Conservation (phyloP, 2,888 invertebrate genomes). For the Yponomeuta evonymella region DNA sequence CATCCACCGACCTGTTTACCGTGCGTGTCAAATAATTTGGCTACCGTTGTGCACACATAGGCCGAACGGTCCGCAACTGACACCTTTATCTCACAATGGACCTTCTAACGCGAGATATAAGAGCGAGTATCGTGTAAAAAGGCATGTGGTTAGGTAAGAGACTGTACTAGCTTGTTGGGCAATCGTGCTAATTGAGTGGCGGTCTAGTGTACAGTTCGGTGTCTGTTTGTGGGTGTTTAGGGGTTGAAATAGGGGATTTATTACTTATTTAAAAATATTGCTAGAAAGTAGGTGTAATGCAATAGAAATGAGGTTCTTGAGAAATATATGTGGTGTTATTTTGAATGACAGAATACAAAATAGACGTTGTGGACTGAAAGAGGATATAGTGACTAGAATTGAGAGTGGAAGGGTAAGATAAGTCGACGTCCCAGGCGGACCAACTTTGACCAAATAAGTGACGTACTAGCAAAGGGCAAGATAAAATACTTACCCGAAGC, state of each 20-base stretch:
- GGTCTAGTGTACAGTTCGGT: background rate
- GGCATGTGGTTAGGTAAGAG: background rate
- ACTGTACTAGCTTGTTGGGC: background rate
- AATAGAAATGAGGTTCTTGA: too few species aligned
- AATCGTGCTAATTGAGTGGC: conserved; percentile 1
- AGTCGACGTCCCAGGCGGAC: too few species aligned
- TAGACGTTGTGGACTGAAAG: too few species aligned
- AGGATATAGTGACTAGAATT: too few species aligned
- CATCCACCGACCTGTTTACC: background rate
- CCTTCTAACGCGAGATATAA: background rate
- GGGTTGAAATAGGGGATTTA: background rate
- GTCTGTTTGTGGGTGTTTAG: background rate
- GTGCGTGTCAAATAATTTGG: background rate
- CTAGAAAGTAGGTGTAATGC: too few species aligned
- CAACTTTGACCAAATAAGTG: too few species aligned
- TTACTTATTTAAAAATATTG: background rate
- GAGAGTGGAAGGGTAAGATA: too few species aligned
- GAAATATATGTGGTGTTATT: too few species aligned
- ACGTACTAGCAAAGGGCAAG: too few species aligned
- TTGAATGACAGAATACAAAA: too few species aligned
- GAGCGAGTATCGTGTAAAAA: background rate
- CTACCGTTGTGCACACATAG: background rate
- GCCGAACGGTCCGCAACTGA: too few species aligned
- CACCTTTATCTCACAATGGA: background rate
- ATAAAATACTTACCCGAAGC: too few species aligned